Conservation (phyloP, 2,113 vertebrate species). For the Osmerus mordax region DNA sequence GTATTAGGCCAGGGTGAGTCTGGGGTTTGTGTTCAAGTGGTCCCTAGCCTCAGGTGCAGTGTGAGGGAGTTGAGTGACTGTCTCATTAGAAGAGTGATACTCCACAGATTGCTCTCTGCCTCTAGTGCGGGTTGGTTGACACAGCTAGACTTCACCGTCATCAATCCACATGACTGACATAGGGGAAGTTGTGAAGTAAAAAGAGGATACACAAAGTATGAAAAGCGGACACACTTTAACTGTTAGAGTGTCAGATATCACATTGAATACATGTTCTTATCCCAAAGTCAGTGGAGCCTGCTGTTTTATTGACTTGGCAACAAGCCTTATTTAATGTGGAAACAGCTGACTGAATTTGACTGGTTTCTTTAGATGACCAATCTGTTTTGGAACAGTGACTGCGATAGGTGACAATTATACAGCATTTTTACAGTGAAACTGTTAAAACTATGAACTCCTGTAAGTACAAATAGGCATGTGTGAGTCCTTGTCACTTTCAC, state of each 20-base stretch:
- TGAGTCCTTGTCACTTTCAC: no score
- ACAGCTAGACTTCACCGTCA: constrained; percentile 30
- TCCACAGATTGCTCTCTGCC: constrained; percentile 34
- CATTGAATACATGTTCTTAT: neutral
- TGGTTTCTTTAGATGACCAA: no score
- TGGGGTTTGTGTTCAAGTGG: constrained; percentile 50
- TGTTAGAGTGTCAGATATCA: neutral
- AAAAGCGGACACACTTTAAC: neutral
- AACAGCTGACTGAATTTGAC: no score
- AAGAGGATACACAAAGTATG: neutral
- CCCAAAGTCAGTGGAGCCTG: neutral
- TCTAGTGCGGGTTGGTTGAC: constrained; percentile 20
- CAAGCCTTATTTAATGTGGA: no score
- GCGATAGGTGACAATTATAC: no score
- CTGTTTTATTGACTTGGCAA: no score
- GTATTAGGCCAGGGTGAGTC: constrained; percentile 51
- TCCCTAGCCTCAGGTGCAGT: constrained; percentile 55
- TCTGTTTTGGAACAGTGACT: no score
- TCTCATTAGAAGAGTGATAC: constrained; percentile 40
- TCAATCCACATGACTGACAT: neutral
- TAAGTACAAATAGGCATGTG: no score
- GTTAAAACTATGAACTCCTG: no score
- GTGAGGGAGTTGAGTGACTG: constrained; percentile 48
- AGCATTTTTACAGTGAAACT: neutral
- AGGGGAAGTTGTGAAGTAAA: neutral